Evolutionary conservation across 2,113 vertebrate species (phyloP), one percentile per base, ranked within the genome.

Genomic region (Nesospiza acunhae): DNA sequence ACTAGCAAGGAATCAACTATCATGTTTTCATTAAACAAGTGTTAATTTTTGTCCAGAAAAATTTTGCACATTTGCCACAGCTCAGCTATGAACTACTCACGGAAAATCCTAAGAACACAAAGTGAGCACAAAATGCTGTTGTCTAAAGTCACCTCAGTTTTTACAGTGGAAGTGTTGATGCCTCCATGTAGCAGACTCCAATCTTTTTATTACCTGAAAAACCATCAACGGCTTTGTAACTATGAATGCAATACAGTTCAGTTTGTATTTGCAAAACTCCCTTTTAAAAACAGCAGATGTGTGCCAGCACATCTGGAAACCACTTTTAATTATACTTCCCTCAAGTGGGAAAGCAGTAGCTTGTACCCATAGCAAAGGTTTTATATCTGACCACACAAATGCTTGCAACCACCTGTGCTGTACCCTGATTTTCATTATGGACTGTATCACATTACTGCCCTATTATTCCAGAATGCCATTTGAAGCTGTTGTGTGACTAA

Each of bases 231-330:
- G 64, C 47, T 77, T 87, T 90, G 50, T 86, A 93, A 84, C 21
- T 33, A 87, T n/a, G 87, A 96, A 81, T 28, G 42, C 62, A 95
- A 91, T 44, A 73, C 74, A 89, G 77, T 84, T 85, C 91, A 55
- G 35, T 82, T 94, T 82, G 86, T 64, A 90, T 92, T 84, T 95
- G 73, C 17, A 87, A 96, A 96, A 93, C 86, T 96, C 55, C 81
- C 72, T 50, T 78, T 91, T 84, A 15, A 86, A 93, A 96, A 77
- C 0, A 27, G 59, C 88, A 96, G 85, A 94, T 96, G 93, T 90
- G 62, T 74, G 94, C 94, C 86, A 96, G 80, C 79, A 97, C 96
- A 98, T 97, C 96, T 97, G 96, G 96, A 97, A 98, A 96, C 84
- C 73, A 82, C 89, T 97, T 97, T 96, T 97, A 97, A 98, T 97